A percentile compares a stretch with the other conserved stretches of the same genome.
These are phyloP conservation scores for Solenopsis fugax DNA, from an alignment of 1,140 invertebrate species.

Conservation along the genomic window DNA sequence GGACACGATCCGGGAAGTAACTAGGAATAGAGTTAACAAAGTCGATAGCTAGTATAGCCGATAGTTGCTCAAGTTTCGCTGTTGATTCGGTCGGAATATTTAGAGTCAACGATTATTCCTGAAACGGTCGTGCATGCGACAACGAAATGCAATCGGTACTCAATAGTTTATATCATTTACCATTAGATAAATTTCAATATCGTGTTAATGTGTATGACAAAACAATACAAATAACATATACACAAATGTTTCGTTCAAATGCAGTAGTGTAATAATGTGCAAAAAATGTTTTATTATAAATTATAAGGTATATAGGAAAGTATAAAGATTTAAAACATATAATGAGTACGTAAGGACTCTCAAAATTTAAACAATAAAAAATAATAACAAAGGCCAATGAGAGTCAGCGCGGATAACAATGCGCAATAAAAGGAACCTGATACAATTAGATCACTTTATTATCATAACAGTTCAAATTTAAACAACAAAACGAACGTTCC, in stretches of 20 bases:
- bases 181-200: neutral
- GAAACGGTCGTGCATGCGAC: conserved; percentile 13
- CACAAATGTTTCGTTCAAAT: neutral
- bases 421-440: too few relatives aligned
- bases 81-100: conserved; percentile 3
- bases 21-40: conserved; percentile 40
- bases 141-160: neutral
- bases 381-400: too few relatives aligned
- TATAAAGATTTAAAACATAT: too few relatives aligned
- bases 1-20: conserved; percentile 22
- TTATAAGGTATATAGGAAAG: too few relatives aligned
- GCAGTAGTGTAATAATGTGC: neutral
- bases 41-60: neutral
- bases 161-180: neutral
- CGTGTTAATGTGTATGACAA: neutral
- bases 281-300: neutral
- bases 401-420: too few relatives aligned
- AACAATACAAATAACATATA: neutral
- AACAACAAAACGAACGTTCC: too few relatives aligned
- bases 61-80: conserved; percentile 23
- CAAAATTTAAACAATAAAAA: too few relatives aligned
- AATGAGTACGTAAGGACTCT: too few relatives aligned
- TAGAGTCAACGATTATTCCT: conserved; percentile 18
- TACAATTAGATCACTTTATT: too few relatives aligned
- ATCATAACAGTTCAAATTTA: too few relatives aligned